Percentiles rank a stretch among this genome's conserved stretches.
Conservation (phyloP, 2,888 invertebrate species). For the Netelia inedita region DNA sequence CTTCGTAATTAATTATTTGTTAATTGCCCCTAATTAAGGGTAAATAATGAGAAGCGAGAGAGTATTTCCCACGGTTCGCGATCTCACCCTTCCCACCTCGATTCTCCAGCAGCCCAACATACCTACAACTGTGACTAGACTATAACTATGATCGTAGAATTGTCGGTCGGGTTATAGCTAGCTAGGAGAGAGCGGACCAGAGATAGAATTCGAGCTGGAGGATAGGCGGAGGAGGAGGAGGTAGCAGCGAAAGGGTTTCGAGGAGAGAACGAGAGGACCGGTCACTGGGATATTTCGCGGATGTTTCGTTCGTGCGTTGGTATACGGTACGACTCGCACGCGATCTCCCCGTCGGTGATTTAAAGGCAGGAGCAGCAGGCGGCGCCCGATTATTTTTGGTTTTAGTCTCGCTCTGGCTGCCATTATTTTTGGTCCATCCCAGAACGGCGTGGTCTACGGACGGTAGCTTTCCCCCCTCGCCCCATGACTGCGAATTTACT, state of each 20-base stretch:
- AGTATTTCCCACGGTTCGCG: conserved; percentile 15
- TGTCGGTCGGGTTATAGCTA: conserved; percentile 44
- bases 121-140: background rate
- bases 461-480: conserved; percentile 70
- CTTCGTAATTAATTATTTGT: conserved; percentile 79
- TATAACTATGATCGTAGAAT: conserved; percentile 28
- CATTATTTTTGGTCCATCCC: conserved; percentile 74
- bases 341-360: conserved; percentile 76
- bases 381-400: conserved; percentile 84
- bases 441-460: conserved; percentile 22
- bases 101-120: background rate
- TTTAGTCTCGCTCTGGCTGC: conserved; percentile 77
- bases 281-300: conserved; percentile 69
- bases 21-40: conserved; percentile 82
- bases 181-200: conserved; percentile 49
- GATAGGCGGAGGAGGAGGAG: conserved; percentile 26
- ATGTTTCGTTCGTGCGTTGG: background rate
- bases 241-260: conserved; percentile 11
- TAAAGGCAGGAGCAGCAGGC: conserved; percentile 80
- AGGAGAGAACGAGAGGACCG: conserved; percentile 70
- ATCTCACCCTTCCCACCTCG: conserved; percentile 27
- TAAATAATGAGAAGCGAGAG: conserved; percentile 79
- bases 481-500: conserved; percentile 75
- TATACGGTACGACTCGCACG: background rate
- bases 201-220: conserved; percentile 38